A percentile compares a stretch with the other conserved stretches of the same genome.
Evolutionary conservation across 2,113 vertebrate species (phyloP).

Genomic region (Corythornis madagascariensis): DNA sequence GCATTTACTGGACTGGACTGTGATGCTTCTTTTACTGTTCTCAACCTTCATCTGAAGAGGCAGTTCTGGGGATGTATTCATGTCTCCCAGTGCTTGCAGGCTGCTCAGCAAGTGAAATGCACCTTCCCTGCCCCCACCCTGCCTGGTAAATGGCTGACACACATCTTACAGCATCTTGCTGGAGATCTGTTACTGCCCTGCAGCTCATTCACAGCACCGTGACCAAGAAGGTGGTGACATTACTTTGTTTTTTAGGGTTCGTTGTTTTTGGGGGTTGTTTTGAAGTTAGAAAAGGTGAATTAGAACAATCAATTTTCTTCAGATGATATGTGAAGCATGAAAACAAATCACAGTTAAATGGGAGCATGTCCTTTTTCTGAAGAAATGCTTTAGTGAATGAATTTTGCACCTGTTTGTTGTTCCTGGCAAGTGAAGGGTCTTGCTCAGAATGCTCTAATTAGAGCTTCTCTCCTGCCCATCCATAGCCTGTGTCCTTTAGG

Average conservation of each 20-base stretch:
- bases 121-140: background rate
- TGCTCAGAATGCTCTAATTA: accelerated
- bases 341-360: background rate
- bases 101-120: background rate
- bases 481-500: background rate
- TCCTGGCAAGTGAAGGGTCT: background rate
- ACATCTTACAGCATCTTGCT: background rate
- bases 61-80: background rate
- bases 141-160: background rate
- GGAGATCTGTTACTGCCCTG: background rate
- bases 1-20: background rate
- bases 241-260: background rate
- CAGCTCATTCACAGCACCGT: background rate
- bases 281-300: background rate
- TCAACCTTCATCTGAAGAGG: background rate
- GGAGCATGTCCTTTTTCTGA: background rate
- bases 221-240: background rate
- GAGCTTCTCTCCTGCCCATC: background rate
- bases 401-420: accelerated
- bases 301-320: background rate
- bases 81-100: background rate
- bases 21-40: background rate
- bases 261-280: background rate
- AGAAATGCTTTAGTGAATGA: background rate
- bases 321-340: background rate